Evolutionary conservation across 2,113 vertebrate genomes (phyloP).

Genomic region (Festucalex cinctus): DNA sequence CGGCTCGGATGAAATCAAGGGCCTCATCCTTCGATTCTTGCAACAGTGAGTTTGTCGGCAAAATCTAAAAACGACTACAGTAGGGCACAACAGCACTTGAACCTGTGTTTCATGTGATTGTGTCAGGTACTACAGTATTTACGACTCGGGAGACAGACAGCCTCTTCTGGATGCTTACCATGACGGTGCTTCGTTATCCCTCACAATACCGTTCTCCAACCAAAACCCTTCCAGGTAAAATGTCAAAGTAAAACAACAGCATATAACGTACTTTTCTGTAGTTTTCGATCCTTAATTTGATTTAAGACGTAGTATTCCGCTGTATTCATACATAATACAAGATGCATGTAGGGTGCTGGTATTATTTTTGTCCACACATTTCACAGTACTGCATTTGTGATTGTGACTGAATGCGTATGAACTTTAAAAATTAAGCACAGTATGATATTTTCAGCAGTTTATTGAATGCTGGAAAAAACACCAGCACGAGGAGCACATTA

Average conservation of each 20-base stretch:
- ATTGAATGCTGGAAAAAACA: too few species aligned
- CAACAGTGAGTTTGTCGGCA: constrained; percentile 79
- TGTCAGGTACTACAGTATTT: constrained; percentile 82
- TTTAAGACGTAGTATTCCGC: not conserved
- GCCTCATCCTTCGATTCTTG: constrained; percentile 78
- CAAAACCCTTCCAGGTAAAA: constrained; percentile 79
- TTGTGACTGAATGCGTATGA: too few species aligned
- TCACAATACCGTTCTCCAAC: constrained; percentile 75
- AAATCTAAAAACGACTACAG: not conserved
- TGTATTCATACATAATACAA: too few species aligned
- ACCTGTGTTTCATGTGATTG: not conserved
- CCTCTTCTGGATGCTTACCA: constrained; percentile 87
- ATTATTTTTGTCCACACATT: too few species aligned
- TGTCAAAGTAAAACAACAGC: not conserved
- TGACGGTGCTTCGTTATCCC: constrained; percentile 83
- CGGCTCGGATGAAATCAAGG: constrained; percentile 80
- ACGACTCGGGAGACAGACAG: constrained; percentile 84
- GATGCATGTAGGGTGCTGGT: too few species aligned
- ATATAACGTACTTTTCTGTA: not conserved
- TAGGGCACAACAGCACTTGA: not conserved
- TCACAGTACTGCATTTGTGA: too few species aligned
- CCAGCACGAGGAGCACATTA: too few species aligned
- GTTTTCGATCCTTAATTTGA: not conserved
- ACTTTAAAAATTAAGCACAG: too few species aligned
- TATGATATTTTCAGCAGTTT: too few species aligned